These are phyloP conservation scores for Ctenodactylus gundi DNA, from an alignment of 2,113 vertebrate genomes.

Conservation along the genomic window DNA sequence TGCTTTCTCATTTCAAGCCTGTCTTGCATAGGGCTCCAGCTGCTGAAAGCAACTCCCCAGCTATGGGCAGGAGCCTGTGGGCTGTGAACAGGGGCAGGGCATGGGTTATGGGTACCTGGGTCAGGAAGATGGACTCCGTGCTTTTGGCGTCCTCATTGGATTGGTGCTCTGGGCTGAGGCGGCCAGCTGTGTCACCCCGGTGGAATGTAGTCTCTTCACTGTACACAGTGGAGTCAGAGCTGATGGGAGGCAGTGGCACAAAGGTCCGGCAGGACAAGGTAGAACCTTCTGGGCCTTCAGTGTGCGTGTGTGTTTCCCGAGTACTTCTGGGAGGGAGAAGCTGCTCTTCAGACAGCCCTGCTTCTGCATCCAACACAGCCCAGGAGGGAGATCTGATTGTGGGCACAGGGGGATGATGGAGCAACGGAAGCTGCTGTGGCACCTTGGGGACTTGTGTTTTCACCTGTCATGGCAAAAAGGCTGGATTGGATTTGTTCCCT, in stretches of 20 bases:
- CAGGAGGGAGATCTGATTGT: neutral
- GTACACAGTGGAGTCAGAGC: conserved; percentile 37
- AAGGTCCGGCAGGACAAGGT: neutral
- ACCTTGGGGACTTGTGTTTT: conserved; percentile 78
- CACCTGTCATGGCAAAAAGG: conserved; percentile 75
- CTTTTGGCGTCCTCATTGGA: conserved; percentile 62
- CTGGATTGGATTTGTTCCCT: neutral
- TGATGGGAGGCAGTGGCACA: conserved; percentile 56
- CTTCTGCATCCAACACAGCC: neutral
- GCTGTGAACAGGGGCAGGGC: neutral
- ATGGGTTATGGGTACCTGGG: conserved; percentile 84
- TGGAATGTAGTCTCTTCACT: conserved; percentile 4
- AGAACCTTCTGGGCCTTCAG: neutral
- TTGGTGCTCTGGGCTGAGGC: neutral
- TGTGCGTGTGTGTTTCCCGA: neutral
- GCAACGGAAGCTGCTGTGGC: conserved; percentile 70
- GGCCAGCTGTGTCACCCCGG: neutral
- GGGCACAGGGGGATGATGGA: neutral
- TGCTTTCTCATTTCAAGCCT: neutral
- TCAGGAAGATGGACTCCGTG: conserved; percentile 86
- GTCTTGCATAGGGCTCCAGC: neutral
- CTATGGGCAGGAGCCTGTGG: neutral
- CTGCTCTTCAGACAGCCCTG: neutral
- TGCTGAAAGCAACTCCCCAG: neutral
- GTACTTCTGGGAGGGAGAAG: no score